These are phyloP conservation scores for Mizuhopecten yessoensis DNA, from an alignment of 1,140 invertebrate species.

Conservation along the genomic window DNA sequence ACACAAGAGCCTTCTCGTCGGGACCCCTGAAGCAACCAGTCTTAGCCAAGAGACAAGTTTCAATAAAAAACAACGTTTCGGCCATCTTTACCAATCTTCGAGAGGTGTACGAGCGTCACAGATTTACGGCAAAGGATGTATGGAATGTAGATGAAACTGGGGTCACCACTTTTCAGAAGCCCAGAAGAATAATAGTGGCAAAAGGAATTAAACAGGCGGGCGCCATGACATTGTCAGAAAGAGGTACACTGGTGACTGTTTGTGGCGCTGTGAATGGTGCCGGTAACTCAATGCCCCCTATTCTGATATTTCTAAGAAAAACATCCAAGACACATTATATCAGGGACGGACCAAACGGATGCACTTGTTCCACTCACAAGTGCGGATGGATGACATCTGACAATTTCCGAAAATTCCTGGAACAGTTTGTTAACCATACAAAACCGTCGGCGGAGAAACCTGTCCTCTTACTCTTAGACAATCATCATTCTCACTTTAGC, in stretches of 20 bases:
- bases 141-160: slow-evolving; percentile 69
- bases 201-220: slow-evolving; percentile 63
- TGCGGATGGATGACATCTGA: slow-evolving; percentile 84
- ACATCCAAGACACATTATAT: slow-evolving; percentile 81
- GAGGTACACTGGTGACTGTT: slow-evolving; percentile 59
- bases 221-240: slow-evolving; percentile 59
- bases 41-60: slow-evolving; percentile 45
- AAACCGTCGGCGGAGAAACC: slow-evolving; percentile 45
- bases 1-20: slow-evolving; percentile 53
- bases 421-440: slow-evolving; percentile 78
- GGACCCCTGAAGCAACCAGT: slow-evolving; percentile 59
- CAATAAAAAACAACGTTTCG: slow-evolving; percentile 43
- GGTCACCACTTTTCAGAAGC: slow-evolving; percentile 63
- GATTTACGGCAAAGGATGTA: slow-evolving; percentile 53
- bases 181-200: slow-evolving; percentile 54
- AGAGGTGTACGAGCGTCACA: slow-evolving; percentile 47
- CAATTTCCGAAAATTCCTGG: slow-evolving; percentile 83
- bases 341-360: slow-evolving; percentile 81
- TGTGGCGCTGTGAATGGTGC: slow-evolving; percentile 56
- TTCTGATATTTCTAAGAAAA: slow-evolving; percentile 77
- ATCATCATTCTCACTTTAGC: too few species aligned
- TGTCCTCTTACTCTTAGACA: too few species aligned
- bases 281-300: slow-evolving; percentile 75
- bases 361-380: slow-evolving; percentile 79
- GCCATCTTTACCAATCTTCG: slow-evolving; percentile 50